phyloP scores from a whole-genome alignment of 30 jellyfish, hydroid and myxozoan species.

The Pelagia noctiluca region DNA sequence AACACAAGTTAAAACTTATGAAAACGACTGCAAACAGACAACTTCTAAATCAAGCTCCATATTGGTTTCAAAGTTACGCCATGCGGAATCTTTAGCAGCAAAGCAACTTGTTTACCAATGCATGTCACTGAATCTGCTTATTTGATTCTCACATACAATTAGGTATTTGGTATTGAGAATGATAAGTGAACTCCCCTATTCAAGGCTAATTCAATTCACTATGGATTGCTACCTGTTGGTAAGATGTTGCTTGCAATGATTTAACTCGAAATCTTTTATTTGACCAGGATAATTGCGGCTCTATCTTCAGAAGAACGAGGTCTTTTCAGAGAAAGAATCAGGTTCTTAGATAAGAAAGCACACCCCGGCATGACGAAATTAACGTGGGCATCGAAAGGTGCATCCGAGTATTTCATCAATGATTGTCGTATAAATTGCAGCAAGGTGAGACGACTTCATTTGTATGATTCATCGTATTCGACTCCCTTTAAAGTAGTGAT shows the following conservation, averaged over 20 bases:
- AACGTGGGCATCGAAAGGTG: constrained; percentile 97
- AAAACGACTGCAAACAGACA: no score
- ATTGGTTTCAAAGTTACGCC: no score
- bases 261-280: no score
- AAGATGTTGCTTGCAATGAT: no score
- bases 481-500: not conserved
- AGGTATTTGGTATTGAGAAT: no score
- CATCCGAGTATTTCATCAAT: constrained; percentile 89
- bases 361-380: constrained; percentile 97
- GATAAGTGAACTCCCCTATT: no score
- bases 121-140: no score
- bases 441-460: constrained; percentile 35
- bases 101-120: not conserved
- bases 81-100: not conserved
- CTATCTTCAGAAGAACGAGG: constrained; percentile 93
- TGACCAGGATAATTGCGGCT: constrained; percentile 91
- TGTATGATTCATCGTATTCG: not conserved
- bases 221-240: no score
- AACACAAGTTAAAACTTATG: no score
- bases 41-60: no score
- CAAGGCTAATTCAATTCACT: no score
- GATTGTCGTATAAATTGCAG: constrained; percentile 96
- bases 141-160: no score
- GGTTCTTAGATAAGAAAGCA: constrained; percentile 92
- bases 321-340: constrained; percentile 90